phyloP scores from a whole-genome alignment of 2,113 vertebrate genomes.

The Ellobius talpinus region DNA sequence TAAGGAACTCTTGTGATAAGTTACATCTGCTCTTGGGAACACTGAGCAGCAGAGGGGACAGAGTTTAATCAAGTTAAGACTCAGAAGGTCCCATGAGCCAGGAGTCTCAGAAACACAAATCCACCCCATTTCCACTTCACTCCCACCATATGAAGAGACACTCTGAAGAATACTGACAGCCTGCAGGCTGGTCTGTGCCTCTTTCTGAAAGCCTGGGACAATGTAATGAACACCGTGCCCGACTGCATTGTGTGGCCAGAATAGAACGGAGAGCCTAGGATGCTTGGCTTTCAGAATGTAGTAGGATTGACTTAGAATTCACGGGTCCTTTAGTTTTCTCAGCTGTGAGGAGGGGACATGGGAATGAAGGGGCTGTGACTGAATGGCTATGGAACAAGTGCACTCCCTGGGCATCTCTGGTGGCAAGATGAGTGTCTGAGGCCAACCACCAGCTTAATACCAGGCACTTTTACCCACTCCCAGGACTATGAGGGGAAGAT shows the following conservation, averaged over 20 bases:
- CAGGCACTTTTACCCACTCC: not conserved
- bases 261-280: not conserved
- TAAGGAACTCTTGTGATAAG: conserved; percentile 43
- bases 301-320: not conserved
- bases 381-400: not conserved
- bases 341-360: not conserved
- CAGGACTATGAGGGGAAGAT: not conserved
- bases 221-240: not conserved
- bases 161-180: not conserved
- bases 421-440: not conserved
- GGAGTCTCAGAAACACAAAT: not conserved
- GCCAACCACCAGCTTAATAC: not conserved
- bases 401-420: not conserved
- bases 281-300: not conserved
- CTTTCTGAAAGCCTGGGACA: not conserved
- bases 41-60: not conserved
- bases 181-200: not conserved
- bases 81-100: not conserved
- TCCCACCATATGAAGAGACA: not conserved
- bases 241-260: not conserved
- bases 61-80: conserved; percentile 6
- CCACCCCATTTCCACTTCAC: not conserved
- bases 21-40: not conserved
- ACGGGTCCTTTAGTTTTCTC: not conserved
- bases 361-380: not conserved